phyloP scores from a whole-genome alignment of 2,113 vertebrate genomes.

The Tinamus guttatus region DNA sequence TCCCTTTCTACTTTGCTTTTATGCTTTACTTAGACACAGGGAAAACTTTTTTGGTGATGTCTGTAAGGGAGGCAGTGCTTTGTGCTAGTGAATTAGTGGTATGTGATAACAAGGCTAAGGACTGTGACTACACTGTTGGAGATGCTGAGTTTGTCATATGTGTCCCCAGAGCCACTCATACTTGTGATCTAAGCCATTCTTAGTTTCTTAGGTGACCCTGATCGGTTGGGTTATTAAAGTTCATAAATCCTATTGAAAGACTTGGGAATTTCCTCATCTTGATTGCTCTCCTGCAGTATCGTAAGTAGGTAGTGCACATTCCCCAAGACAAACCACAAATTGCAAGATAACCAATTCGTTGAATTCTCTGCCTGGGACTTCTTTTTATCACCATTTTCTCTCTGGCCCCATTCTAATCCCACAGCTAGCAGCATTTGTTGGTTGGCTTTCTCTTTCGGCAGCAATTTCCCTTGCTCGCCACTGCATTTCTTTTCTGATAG shows the following conservation, averaged over 20 bases:
- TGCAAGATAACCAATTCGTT: background rate
- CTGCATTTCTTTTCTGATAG: background rate
- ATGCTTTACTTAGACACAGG: background rate
- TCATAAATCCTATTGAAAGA: slow-evolving; percentile 57
- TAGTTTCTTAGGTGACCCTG: slow-evolving; percentile 22
- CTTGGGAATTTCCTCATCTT: background rate
- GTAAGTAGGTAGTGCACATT: background rate
- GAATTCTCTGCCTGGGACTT: background rate
- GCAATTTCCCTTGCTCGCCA: background rate
- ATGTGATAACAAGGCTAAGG: background rate
- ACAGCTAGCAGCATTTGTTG: background rate
- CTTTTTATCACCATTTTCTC: slow-evolving; percentile 8
- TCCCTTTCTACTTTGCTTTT: background rate
- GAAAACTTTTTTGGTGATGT: background rate
- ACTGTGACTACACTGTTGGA: background rate
- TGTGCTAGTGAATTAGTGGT: background rate
- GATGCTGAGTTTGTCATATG: background rate
- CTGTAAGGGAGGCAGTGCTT: background rate
- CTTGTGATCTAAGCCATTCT: slow-evolving; percentile 20
- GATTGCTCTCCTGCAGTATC: background rate
- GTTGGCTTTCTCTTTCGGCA: background rate
- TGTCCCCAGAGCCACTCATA: background rate
- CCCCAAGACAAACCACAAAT: background rate
- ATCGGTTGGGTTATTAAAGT: slow-evolving; percentile 27
- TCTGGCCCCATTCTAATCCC: background rate